Evolutionary conservation across 1,140 invertebrate genomes (phyloP).

Genomic region (Maniola jurtina): DNA sequence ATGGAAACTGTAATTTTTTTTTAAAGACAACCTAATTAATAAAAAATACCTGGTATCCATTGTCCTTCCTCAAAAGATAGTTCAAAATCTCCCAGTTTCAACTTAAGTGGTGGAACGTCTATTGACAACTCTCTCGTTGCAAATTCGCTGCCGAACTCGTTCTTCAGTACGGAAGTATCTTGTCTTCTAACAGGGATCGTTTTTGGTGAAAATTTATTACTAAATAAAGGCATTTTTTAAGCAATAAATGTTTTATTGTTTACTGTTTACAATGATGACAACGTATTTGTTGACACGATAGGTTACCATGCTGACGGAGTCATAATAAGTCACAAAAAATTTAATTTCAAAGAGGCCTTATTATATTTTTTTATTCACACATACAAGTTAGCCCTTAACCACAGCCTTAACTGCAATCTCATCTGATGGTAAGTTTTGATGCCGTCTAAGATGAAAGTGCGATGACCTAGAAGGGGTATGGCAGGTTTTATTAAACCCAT

Average conservation of each 20-base stretch:
- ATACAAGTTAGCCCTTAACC: too few species aligned
- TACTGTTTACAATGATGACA: background rate
- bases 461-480: too few species aligned
- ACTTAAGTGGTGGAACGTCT: slow-evolving; percentile 79
- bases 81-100: slow-evolving; percentile 82
- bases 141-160: slow-evolving; percentile 80
- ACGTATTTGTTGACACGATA: background rate
- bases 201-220: slow-evolving; percentile 82
- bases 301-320: background rate
- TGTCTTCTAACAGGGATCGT: slow-evolving; percentile 79
- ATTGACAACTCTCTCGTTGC: slow-evolving; percentile 80
- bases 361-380: too few species aligned
- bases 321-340: background rate
- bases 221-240: slow-evolving; percentile 78
- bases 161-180: slow-evolving; percentile 78
- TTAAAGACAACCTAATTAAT: too few species aligned
- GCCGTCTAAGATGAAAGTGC: too few species aligned
- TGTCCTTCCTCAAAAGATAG: slow-evolving; percentile 82
- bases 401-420: too few species aligned
- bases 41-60: slow-evolving; percentile 79
- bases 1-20: too few species aligned
- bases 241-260: too few species aligned
- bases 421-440: too few species aligned
- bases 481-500: too few species aligned
- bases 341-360: background rate